Evolutionary conservation across 37 sponge, comb jelly and placozoan genomes (phyloP).

Genomic region (Hormiphora californensis): DNA sequence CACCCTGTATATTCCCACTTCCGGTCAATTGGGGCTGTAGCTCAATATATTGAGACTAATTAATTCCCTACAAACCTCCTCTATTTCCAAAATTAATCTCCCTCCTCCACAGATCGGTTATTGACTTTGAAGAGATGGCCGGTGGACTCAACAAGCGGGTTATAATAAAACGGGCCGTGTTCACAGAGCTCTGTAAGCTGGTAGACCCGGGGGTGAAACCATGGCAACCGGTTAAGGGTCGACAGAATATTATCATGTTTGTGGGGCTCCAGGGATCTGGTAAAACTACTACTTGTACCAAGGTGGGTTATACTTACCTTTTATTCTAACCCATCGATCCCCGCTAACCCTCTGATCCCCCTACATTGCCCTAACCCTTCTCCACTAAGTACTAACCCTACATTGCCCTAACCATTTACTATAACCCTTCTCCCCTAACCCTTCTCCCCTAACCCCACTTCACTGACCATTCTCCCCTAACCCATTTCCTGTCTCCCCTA

Average conservation of each 20-base stretch:
- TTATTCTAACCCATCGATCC: no score
- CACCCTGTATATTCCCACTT: neutral
- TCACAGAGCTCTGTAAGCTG: constrained; percentile 88
- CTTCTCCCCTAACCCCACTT: neutral
- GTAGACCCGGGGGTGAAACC: constrained; percentile 80
- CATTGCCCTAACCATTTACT: neutral
- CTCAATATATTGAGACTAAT: neutral
- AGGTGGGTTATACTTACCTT: no score
- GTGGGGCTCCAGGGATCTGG: constrained; percentile 97
- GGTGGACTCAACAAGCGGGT: constrained; percentile 90
- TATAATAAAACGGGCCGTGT: constrained; percentile 89
- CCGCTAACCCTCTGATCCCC: no score
- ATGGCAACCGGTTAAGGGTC: constrained; percentile 87
- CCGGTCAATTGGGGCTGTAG: neutral
- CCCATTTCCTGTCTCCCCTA: neutral
- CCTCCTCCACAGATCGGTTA: constrained; percentile 56
- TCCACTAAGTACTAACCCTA: no score
- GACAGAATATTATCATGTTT: constrained; percentile 92
- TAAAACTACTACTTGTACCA: constrained; percentile 95
- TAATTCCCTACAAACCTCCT: neutral
- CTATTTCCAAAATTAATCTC: no score
- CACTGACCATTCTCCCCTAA: neutral
- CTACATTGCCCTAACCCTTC: no score
- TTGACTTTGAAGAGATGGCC: constrained; percentile 95
- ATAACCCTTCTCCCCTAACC: no score